A percentile compares a stretch with the other conserved stretches of the same genome.
Evolutionary conservation across 2,113 vertebrate genomes (phyloP).

Genomic region (Aegotheles bennettii): DNA sequence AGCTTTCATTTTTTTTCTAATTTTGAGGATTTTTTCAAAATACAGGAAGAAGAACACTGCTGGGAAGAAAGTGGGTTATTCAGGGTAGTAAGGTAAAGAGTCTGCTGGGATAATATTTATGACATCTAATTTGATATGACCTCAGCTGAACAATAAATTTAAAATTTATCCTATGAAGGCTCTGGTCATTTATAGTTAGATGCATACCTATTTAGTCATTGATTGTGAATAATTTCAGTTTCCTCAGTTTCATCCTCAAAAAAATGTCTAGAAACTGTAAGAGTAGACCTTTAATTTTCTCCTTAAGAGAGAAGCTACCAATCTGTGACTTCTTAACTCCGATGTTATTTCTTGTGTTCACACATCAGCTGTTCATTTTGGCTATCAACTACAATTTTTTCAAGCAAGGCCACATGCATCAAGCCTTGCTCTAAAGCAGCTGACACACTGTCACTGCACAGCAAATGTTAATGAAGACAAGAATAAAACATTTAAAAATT

Average conservation of each 20-base stretch:
- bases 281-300: not conserved
- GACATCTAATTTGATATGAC: not conserved
- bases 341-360: not conserved
- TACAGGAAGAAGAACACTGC: not conserved
- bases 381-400: not conserved
- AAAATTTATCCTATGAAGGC: not conserved
- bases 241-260: not conserved
- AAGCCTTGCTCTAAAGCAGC: not conserved
- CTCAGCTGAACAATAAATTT: not conserved
- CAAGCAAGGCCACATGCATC: not conserved
- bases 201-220: not conserved
- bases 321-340: not conserved
- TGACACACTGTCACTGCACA: not conserved
- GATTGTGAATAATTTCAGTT: not conserved
- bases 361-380: slow-evolving; percentile 32
- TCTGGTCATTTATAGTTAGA: not conserved
- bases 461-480: not conserved
- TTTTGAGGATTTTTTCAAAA: not conserved
- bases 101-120: not conserved
- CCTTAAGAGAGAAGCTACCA: not conserved
- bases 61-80: not conserved
- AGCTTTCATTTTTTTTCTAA: not conserved
- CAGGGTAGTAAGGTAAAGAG: not conserved
- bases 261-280: not conserved
- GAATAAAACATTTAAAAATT: not conserved